Evolutionary conservation across 2,888 invertebrate species (phyloP).

Genomic region (Amphimallon solstitiale): DNA sequence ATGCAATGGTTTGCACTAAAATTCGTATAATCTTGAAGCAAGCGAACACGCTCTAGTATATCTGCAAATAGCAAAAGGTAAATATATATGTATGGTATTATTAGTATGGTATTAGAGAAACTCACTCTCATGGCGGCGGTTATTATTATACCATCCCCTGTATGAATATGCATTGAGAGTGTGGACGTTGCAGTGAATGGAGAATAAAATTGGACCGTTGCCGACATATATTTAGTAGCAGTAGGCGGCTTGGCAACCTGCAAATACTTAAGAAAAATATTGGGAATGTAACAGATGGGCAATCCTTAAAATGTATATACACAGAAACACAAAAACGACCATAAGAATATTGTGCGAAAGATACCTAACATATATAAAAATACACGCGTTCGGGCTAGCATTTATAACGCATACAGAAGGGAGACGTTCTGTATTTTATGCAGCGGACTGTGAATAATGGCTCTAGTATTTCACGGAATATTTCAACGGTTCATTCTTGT

Average conservation of each 20-base stretch:
- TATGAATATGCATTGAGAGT: slow-evolving; percentile 37
- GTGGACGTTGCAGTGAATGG: slow-evolving; percentile 59
- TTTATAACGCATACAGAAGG: slow-evolving; percentile 36
- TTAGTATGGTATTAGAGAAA: neutral
- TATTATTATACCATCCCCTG: slow-evolving; percentile 24
- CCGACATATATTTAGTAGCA: slow-evolving; percentile 65
- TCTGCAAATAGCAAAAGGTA: too few species aligned
- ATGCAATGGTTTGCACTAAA: too few species aligned
- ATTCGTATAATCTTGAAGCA: too few species aligned
- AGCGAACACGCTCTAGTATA: too few species aligned
- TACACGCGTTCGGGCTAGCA: too few species aligned
- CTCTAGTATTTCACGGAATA: slow-evolving; percentile 36
- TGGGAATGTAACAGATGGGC: slow-evolving; percentile 62
- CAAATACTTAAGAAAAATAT: slow-evolving; percentile 60
- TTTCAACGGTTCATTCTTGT: slow-evolving; percentile 27
- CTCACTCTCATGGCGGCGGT: neutral
- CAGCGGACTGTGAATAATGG: slow-evolving; percentile 34
- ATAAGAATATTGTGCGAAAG: slow-evolving; percentile 40
- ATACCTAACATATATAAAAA: slow-evolving; percentile 41
- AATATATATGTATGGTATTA: too few species aligned
- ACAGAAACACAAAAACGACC: slow-evolving; percentile 42
- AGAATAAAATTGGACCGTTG: slow-evolving; percentile 64
- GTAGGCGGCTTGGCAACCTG: slow-evolving; percentile 65
- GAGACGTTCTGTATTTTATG: slow-evolving; percentile 36
- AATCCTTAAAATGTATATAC: slow-evolving; percentile 54